phyloP scores from a whole-genome alignment of 2,888 invertebrate genomes.

The Pollenia amentaria region DNA sequence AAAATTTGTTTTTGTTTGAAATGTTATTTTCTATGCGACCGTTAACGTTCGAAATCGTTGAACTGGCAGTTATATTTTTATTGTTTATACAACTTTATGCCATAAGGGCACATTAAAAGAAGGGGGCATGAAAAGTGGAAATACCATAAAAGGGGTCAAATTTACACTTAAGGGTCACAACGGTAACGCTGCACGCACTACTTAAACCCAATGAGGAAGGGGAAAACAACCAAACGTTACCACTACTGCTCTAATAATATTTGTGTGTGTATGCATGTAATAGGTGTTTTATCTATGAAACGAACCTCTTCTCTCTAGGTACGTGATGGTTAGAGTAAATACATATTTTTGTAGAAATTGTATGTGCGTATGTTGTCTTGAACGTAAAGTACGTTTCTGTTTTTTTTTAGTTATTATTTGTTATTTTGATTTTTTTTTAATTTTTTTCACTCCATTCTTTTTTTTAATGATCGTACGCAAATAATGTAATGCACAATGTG shows the following conservation, averaged over 20 bases:
- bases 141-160: too few species aligned
- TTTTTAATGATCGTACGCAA: conserved; percentile 51
- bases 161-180: not conserved
- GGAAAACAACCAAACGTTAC: conserved; percentile 40
- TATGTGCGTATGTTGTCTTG: not conserved
- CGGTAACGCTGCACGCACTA: conserved; percentile 38
- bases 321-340: not conserved
- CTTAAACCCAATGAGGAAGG: conserved; percentile 14
- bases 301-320: too few species aligned
- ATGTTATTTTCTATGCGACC: too few species aligned
- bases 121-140: too few species aligned
- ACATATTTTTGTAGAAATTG: not conserved
- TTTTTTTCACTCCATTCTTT: conserved; percentile 26
- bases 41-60: too few species aligned
- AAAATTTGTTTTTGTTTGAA: too few species aligned
- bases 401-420: not conserved
- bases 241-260: not conserved
- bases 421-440: conserved; percentile 12
- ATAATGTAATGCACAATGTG: conserved; percentile 64
- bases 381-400: not conserved
- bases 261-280: conserved; percentile 6
- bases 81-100: too few species aligned
- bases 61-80: too few species aligned
- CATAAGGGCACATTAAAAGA: too few species aligned
- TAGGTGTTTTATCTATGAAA: not conserved